phyloP scores from a whole-genome alignment of 1,140 invertebrate species.

The Papilio machaon region DNA sequence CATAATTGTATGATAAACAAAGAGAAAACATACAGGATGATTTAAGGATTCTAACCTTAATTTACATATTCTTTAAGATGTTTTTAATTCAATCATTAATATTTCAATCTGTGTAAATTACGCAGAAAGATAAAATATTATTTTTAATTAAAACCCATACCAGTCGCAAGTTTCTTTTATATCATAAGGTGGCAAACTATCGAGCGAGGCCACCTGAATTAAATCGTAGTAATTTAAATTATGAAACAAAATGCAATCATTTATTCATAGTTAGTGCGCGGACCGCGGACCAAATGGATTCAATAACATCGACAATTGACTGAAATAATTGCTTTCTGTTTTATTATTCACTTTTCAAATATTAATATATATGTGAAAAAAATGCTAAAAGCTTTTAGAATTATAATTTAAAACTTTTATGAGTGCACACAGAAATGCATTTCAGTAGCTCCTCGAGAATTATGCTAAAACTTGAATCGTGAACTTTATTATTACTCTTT shows the following conservation, averaged over 20 bases:
- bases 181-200: too few relatives aligned
- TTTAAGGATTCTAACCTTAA: too few relatives aligned
- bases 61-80: too few relatives aligned
- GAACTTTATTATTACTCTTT: slow-evolving; percentile 24
- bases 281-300: background rate
- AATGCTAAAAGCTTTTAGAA: background rate
- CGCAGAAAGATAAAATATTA: too few relatives aligned
- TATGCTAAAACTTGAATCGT: slow-evolving; percentile 21
- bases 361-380: background rate
- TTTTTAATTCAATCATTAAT: too few relatives aligned
- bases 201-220: too few relatives aligned
- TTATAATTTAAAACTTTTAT: background rate
- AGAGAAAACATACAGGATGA: too few relatives aligned
- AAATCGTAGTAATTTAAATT: background rate
- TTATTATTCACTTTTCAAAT: background rate
- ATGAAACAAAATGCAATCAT: background rate
- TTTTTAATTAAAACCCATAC: too few relatives aligned
- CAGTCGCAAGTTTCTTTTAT: too few relatives aligned
- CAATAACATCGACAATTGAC: background rate
- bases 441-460: slow-evolving; percentile 7
- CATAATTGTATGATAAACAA: too few relatives aligned
- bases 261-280: background rate
- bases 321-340: background rate
- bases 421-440: background rate
- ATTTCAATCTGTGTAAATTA: too few relatives aligned